Percentiles rank a stretch among this genome's conserved stretches.
Conservation (phyloP, 2,113 vertebrate genomes). For the Neomonachus schauinslandi region DNA sequence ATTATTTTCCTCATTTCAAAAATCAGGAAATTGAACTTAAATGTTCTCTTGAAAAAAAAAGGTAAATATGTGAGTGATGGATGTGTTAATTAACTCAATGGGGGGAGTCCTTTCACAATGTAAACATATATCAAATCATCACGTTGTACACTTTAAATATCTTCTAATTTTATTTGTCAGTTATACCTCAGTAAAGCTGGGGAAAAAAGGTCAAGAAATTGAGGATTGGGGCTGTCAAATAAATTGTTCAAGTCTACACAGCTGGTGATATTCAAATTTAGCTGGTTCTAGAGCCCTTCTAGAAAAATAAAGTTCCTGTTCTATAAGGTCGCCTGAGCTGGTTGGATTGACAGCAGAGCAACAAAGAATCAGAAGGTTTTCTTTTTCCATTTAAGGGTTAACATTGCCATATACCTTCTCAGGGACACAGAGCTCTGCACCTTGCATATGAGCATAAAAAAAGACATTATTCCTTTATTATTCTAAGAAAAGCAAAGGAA, state of each 20-base stretch:
- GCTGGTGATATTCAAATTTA: background rate
- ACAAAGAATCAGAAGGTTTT: background rate
- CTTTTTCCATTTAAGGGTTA: background rate
- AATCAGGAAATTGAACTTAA: background rate
- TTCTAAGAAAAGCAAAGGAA: slow-evolving; percentile 16
- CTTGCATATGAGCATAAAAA: background rate
- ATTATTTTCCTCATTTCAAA: background rate
- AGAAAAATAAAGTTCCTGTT: slow-evolving; percentile 22
- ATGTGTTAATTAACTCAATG: background rate
- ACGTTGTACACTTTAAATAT: background rate
- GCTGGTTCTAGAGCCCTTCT: background rate
- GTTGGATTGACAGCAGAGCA: background rate
- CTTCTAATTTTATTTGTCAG: background rate
- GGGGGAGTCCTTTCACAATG: background rate
- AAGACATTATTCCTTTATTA: slow-evolving; percentile 32
- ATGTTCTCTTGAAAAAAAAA: background rate
- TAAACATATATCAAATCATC: background rate
- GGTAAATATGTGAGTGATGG: background rate
- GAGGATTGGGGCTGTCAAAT: background rate
- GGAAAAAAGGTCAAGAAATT: background rate
- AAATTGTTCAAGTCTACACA: background rate
- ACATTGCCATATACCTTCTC: background rate
- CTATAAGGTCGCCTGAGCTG: background rate
- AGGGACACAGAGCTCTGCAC: background rate
- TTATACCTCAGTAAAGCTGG: background rate